phyloP scores from a whole-genome alignment of 2,113 vertebrate genomes.

The Lepus americanus region DNA sequence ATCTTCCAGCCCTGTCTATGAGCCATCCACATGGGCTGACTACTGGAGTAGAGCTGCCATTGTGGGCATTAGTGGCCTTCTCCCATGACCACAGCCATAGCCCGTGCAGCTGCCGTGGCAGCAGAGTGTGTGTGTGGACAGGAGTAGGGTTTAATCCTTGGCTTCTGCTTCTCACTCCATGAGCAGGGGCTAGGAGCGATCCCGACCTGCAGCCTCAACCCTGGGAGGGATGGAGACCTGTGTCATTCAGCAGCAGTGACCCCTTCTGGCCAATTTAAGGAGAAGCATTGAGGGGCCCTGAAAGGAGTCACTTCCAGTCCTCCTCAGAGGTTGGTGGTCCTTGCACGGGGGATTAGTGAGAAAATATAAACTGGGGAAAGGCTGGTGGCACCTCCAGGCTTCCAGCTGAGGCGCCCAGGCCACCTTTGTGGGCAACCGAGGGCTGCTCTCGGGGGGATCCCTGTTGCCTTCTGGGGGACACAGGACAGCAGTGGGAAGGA shows the following conservation, averaged over 20 bases:
- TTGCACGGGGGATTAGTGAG: conserved; percentile 89
- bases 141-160: conserved; percentile 90
- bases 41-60: conserved; percentile 70
- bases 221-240: conserved; percentile 92
- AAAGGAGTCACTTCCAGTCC: conserved; percentile 92
- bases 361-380: conserved; percentile 85
- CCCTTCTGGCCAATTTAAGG: conserved; percentile 93
- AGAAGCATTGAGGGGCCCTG: conserved; percentile 91
- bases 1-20: conserved; percentile 63
- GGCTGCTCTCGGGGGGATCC: conserved; percentile 65
- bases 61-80: conserved; percentile 76
- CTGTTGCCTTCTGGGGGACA: conserved; percentile 61
- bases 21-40: conserved; percentile 79
- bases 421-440: conserved; percentile 76
- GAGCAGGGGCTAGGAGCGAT: conserved; percentile 91
- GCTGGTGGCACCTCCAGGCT: conserved; percentile 83
- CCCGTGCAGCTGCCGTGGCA: conserved; percentile 4
- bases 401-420: conserved; percentile 82
- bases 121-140: conserved; percentile 82
- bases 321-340: conserved; percentile 92
- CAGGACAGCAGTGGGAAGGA: conserved; percentile 73
- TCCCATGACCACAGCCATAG: conserved; percentile 74
- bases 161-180: conserved; percentile 92
- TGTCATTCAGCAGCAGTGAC: conserved; percentile 91
- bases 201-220: conserved; percentile 91